Base-by-base conservation (phyloP, 1,140 invertebrate genomes). In the Drosophila sechellia region DNA sequence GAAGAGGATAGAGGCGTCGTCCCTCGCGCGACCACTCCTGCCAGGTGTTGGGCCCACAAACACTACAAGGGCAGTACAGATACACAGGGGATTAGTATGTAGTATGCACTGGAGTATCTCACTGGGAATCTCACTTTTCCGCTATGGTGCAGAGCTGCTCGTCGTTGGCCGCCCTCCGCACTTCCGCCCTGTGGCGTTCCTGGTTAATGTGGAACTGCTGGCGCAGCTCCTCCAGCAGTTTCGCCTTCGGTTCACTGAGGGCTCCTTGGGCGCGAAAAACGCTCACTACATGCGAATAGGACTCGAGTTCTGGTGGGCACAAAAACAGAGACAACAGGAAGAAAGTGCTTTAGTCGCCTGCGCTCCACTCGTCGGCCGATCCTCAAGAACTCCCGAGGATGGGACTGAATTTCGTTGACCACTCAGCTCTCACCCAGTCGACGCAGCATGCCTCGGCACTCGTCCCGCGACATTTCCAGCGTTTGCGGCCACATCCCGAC, bases 241-340 rank as follows among this genome's bases (percentile, higher is more conserved):
- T 96, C 92, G 95, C 95, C 94, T 97, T 98, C 73, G 96, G 95
- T 85, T 95, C 95, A 81, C 95, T 96, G 40, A 98, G 95, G 89
- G 95, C 94, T 60, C 98, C 98, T 93, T 98, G 97, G 86, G 97
- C 98, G 93, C 98, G 95, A 92, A 98, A 95, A 71, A 97, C 97
- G 86, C 96, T 97, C 52, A 98, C 95, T 92, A 98, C 94, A 91
- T 95, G 95, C 79, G 96, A 95, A 94, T 98, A 98, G 71, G 97
- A 97, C 93, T 98, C 97, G 79, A 98, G 93, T 94, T 98, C 98
- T 97, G 90, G 56, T 93, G 89, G 81, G 68, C 34, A 53, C 35
- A 60, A 75, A 54, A 49, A n/a, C 25, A 20, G 3, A 13, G 25
- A 63, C 20, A 57, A 56, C 39, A 52, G 27, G 39, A 46, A 73